Evolutionary conservation across 2,113 vertebrate genomes (phyloP).

Genomic region (Peromyscus leucopus): DNA sequence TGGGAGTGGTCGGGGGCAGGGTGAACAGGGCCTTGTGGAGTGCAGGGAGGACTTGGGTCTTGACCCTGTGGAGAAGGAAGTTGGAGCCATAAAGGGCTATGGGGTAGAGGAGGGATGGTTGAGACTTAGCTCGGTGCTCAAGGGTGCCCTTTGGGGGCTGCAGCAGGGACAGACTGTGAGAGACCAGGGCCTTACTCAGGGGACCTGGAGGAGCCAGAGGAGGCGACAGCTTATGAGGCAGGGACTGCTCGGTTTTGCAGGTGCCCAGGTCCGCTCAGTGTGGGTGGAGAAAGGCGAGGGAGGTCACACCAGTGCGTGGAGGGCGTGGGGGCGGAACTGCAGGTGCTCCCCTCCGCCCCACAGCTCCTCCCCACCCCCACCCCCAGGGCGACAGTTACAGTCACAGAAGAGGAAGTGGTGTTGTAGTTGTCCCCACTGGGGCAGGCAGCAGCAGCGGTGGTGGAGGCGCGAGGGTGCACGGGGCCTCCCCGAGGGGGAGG

Average conservation of each 20-base stretch:
- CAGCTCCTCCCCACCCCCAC: constrained; percentile 72
- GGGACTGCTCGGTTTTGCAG: rapidly evolving
- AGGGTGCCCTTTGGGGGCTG: not conserved
- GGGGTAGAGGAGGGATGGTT: not conserved
- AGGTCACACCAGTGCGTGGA: not conserved
- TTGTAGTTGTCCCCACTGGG: not conserved
- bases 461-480: not conserved
- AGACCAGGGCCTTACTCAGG: not conserved
- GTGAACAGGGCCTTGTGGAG: not conserved
- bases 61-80: not conserved
- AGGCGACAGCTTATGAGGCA: not conserved
- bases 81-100: not conserved
- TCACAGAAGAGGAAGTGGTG: constrained; percentile 85
- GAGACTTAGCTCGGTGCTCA: not conserved
- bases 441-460: not conserved
- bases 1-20: too few relatives aligned
- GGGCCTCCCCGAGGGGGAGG: not conserved
- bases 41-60: not conserved
- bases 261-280: not conserved
- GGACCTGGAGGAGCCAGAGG: not conserved
- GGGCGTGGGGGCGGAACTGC: not conserved
- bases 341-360: constrained; percentile 47
- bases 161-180: not conserved
- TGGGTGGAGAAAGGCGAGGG: not conserved
- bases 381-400: constrained; percentile 74